Conservation (phyloP, 2,888 invertebrate species). For the Pheosia gnoma region DNA sequence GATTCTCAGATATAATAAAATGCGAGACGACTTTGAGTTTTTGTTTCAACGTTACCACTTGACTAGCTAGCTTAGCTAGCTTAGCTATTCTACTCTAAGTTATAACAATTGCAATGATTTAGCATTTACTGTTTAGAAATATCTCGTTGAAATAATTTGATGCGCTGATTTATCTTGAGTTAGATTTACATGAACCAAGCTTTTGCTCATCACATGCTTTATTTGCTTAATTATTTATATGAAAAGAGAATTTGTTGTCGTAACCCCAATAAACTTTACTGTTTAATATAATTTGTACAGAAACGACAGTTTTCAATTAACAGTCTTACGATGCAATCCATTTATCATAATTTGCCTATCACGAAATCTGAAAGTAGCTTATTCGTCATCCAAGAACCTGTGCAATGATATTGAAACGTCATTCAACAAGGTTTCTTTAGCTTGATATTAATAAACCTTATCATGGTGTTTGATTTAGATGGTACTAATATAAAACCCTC, state of each 20-base stretch:
- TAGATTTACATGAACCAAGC: neutral
- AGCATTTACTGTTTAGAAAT: neutral
- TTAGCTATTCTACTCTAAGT: no score
- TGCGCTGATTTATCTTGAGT: neutral
- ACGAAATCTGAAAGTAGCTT: conserved; percentile 56
- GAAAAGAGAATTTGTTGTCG: neutral
- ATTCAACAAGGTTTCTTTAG: conserved; percentile 29
- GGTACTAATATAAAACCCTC: neutral
- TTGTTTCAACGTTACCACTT: no score
- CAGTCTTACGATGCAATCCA: conserved; percentile 55
- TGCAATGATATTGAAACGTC: conserved; percentile 40
- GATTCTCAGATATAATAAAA: conserved; percentile 56
- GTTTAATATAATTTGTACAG: conserved; percentile 18
- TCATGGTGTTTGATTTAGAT: neutral
- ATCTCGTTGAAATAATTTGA: no score
- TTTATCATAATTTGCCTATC: conserved; percentile 62
- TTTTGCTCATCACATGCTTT: no score
- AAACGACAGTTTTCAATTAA: conserved; percentile 59
- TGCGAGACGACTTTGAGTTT: conserved; percentile 25
- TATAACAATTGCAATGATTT: conserved; percentile 7
- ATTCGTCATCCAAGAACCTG: conserved; percentile 51
- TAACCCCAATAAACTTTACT: neutral
- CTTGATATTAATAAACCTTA: conserved; percentile 18
- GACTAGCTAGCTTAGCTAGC: no score
- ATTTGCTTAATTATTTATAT: neutral